phyloP scores from a whole-genome alignment of 2,888 invertebrate species.

The Mesoligia furuncula region DNA sequence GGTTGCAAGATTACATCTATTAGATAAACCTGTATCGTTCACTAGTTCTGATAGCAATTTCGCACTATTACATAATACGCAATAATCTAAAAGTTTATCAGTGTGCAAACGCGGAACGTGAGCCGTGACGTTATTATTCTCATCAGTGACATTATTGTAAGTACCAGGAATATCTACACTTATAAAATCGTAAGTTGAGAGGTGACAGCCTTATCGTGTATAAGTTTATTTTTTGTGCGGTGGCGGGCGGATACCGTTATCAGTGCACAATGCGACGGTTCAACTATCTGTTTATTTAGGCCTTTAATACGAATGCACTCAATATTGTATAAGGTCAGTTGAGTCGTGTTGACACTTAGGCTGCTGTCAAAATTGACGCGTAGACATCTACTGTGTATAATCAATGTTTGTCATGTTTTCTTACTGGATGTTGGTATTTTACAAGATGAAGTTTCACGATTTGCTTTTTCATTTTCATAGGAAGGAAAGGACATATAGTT shows the following conservation, averaged over 20 bases:
- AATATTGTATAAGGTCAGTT: slow-evolving; percentile 86
- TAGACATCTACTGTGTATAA: slow-evolving; percentile 2
- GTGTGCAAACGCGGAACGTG: slow-evolving; percentile 36
- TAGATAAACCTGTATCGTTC: slow-evolving; percentile 26
- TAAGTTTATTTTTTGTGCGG: slow-evolving; percentile 69
- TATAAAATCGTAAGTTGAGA: slow-evolving; percentile 63
- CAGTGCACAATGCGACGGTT: slow-evolving; percentile 71
- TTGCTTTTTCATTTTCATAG: neutral
- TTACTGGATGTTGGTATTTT: slow-evolving; percentile 28
- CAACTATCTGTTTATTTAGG: slow-evolving; percentile 79
- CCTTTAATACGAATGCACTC: slow-evolving; percentile 71
- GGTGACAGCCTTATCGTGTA: slow-evolving; percentile 75
- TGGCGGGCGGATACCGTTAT: slow-evolving; percentile 86
- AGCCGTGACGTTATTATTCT: slow-evolving; percentile 47
- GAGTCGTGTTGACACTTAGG: slow-evolving; percentile 64
- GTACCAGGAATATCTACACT: slow-evolving; percentile 52
- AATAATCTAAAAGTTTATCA: slow-evolving; percentile 30
- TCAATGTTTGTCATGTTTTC: slow-evolving; percentile 14
- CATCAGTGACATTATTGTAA: slow-evolving; percentile 49
- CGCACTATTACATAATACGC: slow-evolving; percentile 35
- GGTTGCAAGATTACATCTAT: slow-evolving; percentile 14
- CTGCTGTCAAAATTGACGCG: slow-evolving; percentile 51
- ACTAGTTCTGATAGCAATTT: slow-evolving; percentile 23
- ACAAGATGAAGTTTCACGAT: slow-evolving; percentile 1
- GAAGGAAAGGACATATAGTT: neutral